Evolutionary conservation across 2,113 vertebrate genomes (phyloP), one percentile per base, ranked within the genome.

Genomic region (Lagopus leucura): DNA sequence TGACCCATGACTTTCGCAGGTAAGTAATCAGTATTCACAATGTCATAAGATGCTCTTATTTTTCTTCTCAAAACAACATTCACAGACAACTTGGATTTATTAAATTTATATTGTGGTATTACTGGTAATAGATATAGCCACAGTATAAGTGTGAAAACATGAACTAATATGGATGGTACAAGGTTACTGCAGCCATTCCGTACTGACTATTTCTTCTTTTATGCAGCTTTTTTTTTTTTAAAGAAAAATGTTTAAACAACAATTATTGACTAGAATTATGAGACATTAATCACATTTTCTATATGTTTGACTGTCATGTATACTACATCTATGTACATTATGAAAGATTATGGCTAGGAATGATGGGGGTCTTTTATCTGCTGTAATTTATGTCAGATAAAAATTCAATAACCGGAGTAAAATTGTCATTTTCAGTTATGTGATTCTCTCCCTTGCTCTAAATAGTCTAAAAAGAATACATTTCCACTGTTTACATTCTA

Each of bases 111-210:
- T 21, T 55, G 6, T 55, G 17, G 32, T 34, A 50, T 4, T 28
- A 58, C 58, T 47, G 57, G 6, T 48, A 61, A 70, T 9, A 80
- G 3, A 1, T 84, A 57, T 5, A 14, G 10, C 8, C 34, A 60
- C 3, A 60, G 71, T 4, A 1, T 42, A 1, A 13, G 3, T 16
- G 5, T 6, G 60, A 43, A 64, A 52, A 40, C 6, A 11, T 71
- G 25, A 15, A 57, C 5, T 4, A 36, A 34, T 11, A 4, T 72
- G 15, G 6, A 14, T 66, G 3, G 6, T 28, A 27, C 0, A 0
- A 32, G 8, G 2, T 82, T 40, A 66, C 11, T 45, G 6, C 22
- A 83, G 12, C 6, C 45, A 48, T 16, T 74, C 57, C n/a, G 71
- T 0, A 0, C 6, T 34, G 47, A 8, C 12, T 73, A 28, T 11